Percentiles rank a stretch among this genome's conserved stretches.
phyloP scores from a whole-genome alignment of 2,797 vertebrate species.

The Zalophus californianus region DNA sequence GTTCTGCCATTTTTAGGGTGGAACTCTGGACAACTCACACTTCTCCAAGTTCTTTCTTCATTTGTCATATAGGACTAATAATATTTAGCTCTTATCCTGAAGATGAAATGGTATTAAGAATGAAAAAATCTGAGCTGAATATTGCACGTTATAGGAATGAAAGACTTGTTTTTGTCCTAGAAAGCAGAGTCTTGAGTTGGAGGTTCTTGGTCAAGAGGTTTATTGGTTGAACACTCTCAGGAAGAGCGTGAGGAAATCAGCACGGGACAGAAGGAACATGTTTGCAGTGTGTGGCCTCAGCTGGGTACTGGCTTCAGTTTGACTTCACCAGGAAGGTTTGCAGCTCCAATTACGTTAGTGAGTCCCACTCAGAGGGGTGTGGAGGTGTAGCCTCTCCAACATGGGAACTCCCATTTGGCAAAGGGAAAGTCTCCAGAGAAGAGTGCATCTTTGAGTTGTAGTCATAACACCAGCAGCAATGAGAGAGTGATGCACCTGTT shows the following conservation, averaged over 20 bases:
- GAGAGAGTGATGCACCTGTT: neutral
- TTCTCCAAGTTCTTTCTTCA: neutral
- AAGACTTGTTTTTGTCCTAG: neutral
- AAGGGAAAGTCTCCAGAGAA: neutral
- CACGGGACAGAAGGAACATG: neutral
- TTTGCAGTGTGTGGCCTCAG: fast-evolving
- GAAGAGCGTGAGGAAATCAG: neutral
- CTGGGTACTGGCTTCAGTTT: neutral
- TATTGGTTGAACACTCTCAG: neutral
- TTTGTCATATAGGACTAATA: neutral
- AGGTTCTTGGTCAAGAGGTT: neutral
- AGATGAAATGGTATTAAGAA: neutral
- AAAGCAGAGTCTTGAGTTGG: neutral
- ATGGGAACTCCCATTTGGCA: neutral
- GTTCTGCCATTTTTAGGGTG: neutral
- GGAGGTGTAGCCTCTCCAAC: neutral
- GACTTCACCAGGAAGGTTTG: neutral
- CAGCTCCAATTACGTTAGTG: neutral
- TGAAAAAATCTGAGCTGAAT: neutral
- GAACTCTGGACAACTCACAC: neutral
- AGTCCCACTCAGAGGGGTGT: neutral
- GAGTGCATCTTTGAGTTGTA: neutral
- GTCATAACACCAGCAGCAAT: neutral
- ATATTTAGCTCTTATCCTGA: neutral
- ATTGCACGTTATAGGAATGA: neutral